Conservation (phyloP, 1,140 invertebrate species). For the Trigoniulus corallinus region DNA sequence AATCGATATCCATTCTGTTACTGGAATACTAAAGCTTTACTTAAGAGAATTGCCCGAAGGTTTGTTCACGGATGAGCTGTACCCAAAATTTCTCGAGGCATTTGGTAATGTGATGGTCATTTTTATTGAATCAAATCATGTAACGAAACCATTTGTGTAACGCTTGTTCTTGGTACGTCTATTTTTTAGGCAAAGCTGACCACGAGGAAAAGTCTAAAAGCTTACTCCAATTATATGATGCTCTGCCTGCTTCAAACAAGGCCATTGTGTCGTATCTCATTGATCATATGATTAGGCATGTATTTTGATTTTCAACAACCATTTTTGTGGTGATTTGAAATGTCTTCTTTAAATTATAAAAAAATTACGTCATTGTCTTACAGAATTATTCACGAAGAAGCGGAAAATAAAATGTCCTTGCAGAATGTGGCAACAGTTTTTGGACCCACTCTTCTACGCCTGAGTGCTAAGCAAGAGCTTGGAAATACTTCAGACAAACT, state of each 20-base stretch:
- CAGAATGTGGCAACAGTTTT: constrained; percentile 96
- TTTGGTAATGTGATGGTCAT: constrained; percentile 15
- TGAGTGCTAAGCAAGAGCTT: constrained; percentile 21
- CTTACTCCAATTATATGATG: constrained; percentile 43
- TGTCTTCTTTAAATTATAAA: constrained; percentile 10
- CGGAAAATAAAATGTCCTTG: constrained; percentile 91
- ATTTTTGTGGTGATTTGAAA: not conserved
- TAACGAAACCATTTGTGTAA: too few relatives aligned
- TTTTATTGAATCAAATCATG: constrained; percentile 15
- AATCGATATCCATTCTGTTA: constrained; percentile 90
- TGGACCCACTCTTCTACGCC: constrained; percentile 75
- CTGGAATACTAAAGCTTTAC: constrained; percentile 85
- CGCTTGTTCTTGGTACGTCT: constrained; percentile 22
- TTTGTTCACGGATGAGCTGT: constrained; percentile 74
- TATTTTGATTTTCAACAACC: not conserved
- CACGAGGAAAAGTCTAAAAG: constrained; percentile 30
- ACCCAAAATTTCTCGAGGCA: constrained; percentile 50
- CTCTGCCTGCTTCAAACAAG: constrained; percentile 67
- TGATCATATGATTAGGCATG: constrained; percentile 65
- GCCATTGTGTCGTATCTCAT: constrained; percentile 70
- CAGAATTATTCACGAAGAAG: constrained; percentile 69
- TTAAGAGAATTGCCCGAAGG: constrained; percentile 88
- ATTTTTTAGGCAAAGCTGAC: constrained; percentile 40
- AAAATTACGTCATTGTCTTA: too few relatives aligned
- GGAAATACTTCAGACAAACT: constrained; percentile 43